Base-by-base conservation (phyloP, 2,113 vertebrate species). In the Prunella fulvescens region DNA sequence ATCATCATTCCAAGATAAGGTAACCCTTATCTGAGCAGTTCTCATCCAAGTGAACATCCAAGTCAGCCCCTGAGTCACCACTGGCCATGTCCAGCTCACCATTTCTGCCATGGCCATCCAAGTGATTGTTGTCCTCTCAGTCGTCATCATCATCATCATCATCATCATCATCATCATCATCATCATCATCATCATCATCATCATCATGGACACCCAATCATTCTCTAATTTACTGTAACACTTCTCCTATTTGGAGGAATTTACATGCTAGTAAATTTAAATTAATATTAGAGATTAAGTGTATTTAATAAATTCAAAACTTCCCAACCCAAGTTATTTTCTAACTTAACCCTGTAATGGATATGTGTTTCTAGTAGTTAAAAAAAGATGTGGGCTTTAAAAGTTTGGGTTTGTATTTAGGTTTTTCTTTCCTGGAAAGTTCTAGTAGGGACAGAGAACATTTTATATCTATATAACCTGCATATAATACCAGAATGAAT, bases 151-250 rank as follows among this genome's bases (percentile, higher is more conserved):
- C 5, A 0, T 5, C 19, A 0, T 24, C 40, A 23, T 13, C 7
- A 1, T 9, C 56, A 62, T 9, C n/a, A 19, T 4, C 5, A 1
- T 11, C 5, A 0, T 5, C 19, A 0, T 24, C 40, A 23, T 13
- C 7, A 1, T 9, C 56, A 62, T 9, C 56, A 62, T 9, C n/a
- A 19, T 4, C 5, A 1, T 11, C 5, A 0, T 5, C 19, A 0
- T 24, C 40, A 23, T 13, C 7, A 1, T 9, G 40, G 47, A 7
- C 29, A 3, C 10, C 24, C 29, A 12, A 9, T 1, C 5, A 18
- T 64, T 3, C 26, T 56, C 26, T 51, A 9, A n/a, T 31, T 45
- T 14, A n/a, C 10, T 54, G 7, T 8, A 16, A 60, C 9, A 23
- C 9, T 14, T n/a, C 4, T 56, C 13, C 13, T 61, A 2, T 23